These are phyloP conservation scores for Congeria kusceri DNA, from an alignment of 2,888 invertebrate genomes.

Conservation along the genomic window DNA sequence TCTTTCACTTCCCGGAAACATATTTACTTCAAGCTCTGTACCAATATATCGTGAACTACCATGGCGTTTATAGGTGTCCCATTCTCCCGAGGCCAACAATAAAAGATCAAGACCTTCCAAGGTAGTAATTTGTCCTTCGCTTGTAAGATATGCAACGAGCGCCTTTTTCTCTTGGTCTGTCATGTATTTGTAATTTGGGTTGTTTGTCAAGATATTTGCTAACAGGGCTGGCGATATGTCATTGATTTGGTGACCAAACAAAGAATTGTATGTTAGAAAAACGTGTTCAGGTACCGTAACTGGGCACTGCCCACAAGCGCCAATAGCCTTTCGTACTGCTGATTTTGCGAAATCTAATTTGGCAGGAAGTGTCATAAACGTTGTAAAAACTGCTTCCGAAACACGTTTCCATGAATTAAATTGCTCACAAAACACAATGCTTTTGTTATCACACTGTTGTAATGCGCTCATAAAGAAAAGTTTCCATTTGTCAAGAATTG, in stretches of 20 bases:
- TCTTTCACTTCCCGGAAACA: slow-evolving; percentile 53
- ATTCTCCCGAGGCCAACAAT: slow-evolving; percentile 43
- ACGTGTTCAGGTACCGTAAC: not conserved
- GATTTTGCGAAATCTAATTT: no score
- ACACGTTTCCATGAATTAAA: slow-evolving; percentile 19
- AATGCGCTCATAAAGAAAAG: slow-evolving; percentile 59
- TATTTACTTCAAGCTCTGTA: slow-evolving; percentile 8
- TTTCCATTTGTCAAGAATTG: slow-evolving; percentile 54
- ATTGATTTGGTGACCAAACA: not conserved
- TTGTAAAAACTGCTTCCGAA: slow-evolving; percentile 21
- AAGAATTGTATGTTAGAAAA: slow-evolving; percentile 14
- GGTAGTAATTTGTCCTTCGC: slow-evolving; percentile 3
- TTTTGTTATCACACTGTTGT: not conserved
- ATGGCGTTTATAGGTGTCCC: slow-evolving; percentile 24
- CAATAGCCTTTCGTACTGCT: no score
- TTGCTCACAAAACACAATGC: slow-evolving; percentile 30
- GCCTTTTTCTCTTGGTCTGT: slow-evolving; percentile 26
- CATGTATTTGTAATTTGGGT: slow-evolving; percentile 12
- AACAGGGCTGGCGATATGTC: slow-evolving; percentile 18
- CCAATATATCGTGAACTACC: slow-evolving; percentile 12
- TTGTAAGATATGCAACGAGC: slow-evolving; percentile 39
- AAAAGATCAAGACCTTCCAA: slow-evolving; percentile 47
- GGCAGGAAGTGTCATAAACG: not conserved
- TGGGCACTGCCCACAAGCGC: no score
- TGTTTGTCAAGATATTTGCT: not conserved